These are phyloP conservation scores for Neosilurus hyrtlii DNA, from an alignment of 2,797 vertebrate species.

Conservation along the genomic window DNA sequence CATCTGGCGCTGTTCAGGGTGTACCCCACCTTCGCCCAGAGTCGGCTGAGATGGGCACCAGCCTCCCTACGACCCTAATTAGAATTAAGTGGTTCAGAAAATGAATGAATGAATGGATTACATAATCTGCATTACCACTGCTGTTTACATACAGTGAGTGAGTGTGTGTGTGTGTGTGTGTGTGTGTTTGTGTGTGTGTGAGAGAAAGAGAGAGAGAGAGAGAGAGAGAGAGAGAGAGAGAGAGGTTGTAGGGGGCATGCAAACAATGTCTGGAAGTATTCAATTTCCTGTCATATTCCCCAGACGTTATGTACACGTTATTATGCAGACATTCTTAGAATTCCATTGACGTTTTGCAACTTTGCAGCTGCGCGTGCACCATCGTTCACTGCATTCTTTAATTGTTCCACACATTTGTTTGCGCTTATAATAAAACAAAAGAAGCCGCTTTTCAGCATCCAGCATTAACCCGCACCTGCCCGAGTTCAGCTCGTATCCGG, in stretches of 20 bases:
- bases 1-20: too few relatives aligned
- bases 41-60: too few relatives aligned
- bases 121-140: too few relatives aligned
- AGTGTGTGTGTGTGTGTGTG: not conserved
- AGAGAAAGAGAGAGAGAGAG: not conserved
- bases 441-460: conserved; percentile 58
- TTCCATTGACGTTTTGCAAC: conserved; percentile 41
- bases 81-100: too few relatives aligned
- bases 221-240: not conserved
- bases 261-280: conserved; percentile 39
- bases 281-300: conserved; percentile 13
- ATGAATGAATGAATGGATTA: too few relatives aligned
- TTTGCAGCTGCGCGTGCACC: conserved; percentile 44
- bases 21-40: too few relatives aligned
- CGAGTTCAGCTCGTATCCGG: conserved; percentile 40
- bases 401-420: conserved; percentile 46
- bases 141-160: too few relatives aligned
- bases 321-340: conserved; percentile 52
- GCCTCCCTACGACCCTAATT: too few relatives aligned
- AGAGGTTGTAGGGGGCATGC: not conserved
- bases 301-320: conserved; percentile 25
- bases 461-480: conserved; percentile 36
- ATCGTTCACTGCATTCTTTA: conserved; percentile 3
- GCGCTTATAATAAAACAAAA: conserved; percentile 53
- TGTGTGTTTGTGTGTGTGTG: not conserved